These are phyloP conservation scores for Nerophis lumbriciformis DNA, from an alignment of 2,113 vertebrate species.

Conservation along the genomic window DNA sequence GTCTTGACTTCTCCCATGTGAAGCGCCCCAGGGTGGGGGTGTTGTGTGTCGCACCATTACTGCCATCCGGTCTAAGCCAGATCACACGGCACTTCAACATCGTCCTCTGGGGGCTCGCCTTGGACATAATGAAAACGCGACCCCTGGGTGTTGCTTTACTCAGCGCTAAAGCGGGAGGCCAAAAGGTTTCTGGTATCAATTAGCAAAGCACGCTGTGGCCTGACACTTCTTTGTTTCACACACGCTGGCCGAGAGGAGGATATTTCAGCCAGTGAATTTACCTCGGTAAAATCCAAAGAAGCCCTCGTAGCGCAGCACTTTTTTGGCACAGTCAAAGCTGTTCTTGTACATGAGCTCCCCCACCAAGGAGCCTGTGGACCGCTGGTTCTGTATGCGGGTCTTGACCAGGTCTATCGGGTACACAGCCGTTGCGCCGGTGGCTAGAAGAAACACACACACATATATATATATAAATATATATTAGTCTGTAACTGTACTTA, in stretches of 20 bases:
- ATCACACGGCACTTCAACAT: slow-evolving; percentile 45
- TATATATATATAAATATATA: too few relatives aligned
- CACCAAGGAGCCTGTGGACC: slow-evolving; percentile 83
- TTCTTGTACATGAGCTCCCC: slow-evolving; percentile 96
- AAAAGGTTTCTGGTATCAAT: slow-evolving; percentile 65
- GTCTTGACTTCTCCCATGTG: slow-evolving; percentile 80
- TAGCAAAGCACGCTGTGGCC: slow-evolving; percentile 50
- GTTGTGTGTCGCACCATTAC: slow-evolving; percentile 58
- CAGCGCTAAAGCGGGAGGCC: slow-evolving; percentile 42
- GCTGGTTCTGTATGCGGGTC: slow-evolving; percentile 97
- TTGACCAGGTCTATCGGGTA: slow-evolving; percentile 97
- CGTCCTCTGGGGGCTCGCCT: slow-evolving; percentile 47
- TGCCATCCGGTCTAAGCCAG: slow-evolving; percentile 24
- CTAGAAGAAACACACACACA: slow-evolving; percentile 60
- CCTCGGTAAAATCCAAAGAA: slow-evolving; percentile 95
- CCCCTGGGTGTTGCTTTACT: slow-evolving; percentile 57
- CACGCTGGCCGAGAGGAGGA: too few relatives aligned
- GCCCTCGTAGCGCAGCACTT: slow-evolving; percentile 90
- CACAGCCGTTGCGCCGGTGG: slow-evolving; percentile 90
- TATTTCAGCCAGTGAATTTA: slow-evolving; percentile 42
- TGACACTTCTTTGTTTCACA: slow-evolving; percentile 19
- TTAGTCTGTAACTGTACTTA: neutral
- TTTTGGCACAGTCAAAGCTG: slow-evolving; percentile 96
- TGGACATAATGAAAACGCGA: slow-evolving; percentile 55
- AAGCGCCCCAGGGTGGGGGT: slow-evolving; percentile 37